Evolutionary conservation across 2,888 invertebrate genomes (phyloP).

Genomic region (Rotaria sp.): DNA sequence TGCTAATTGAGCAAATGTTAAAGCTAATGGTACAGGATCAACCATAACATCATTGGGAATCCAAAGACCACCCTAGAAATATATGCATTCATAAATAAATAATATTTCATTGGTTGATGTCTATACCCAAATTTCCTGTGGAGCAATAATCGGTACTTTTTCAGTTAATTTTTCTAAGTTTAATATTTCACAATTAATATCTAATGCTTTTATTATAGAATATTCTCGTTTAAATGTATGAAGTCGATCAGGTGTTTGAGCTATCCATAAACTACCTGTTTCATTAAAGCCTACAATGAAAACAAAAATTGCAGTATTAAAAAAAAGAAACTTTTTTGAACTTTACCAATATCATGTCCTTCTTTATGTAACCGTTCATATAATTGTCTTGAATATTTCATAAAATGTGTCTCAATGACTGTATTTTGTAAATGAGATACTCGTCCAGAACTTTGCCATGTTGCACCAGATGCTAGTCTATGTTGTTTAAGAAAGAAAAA

Average conservation of each 20-base stretch:
- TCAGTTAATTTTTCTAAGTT: slow-evolving; percentile 70
- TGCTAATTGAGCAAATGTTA: slow-evolving; percentile 46
- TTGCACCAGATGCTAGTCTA: slow-evolving; percentile 52
- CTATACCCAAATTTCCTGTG: slow-evolving; percentile 61
- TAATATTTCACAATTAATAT: slow-evolving; percentile 74
- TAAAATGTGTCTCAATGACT: slow-evolving; percentile 66
- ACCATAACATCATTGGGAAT: slow-evolving; percentile 85
- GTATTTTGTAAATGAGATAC: slow-evolving; percentile 56
- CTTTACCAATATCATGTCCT: slow-evolving; percentile 49
- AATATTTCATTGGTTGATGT: not conserved
- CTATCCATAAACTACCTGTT: slow-evolving; percentile 38
- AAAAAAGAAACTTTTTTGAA: not conserved
- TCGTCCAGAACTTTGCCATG: slow-evolving; percentile 53
- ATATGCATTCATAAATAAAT: not conserved
- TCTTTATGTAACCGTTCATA: slow-evolving; percentile 50
- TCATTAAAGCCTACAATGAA: slow-evolving; percentile 23
- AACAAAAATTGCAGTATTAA: not conserved
- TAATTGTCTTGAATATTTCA: slow-evolving; percentile 48
- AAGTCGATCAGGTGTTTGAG: slow-evolving; percentile 35
- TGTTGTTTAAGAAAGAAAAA: slow-evolving; percentile 23
- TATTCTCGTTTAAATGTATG: slow-evolving; percentile 30
- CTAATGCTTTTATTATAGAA: slow-evolving; percentile 55
- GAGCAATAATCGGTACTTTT: slow-evolving; percentile 69
- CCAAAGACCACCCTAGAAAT: slow-evolving; percentile 71
- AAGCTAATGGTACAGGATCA: slow-evolving; percentile 65